Percentiles rank a stretch among this genome's conserved stretches.
phyloP scores from a whole-genome alignment of 2,113 vertebrate genomes.

The Nettapus auritus region DNA sequence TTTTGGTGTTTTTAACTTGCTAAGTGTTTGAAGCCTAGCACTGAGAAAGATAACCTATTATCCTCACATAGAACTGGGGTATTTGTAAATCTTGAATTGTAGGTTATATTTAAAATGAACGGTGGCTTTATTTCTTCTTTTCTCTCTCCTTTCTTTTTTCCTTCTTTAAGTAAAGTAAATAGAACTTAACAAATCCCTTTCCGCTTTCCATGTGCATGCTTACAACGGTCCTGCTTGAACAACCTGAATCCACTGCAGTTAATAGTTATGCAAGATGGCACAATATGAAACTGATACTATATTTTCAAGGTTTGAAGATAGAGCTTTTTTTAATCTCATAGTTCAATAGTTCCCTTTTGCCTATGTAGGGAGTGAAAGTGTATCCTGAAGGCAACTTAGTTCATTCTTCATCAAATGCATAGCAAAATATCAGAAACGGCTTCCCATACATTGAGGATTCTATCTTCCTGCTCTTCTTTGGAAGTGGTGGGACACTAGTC shows the following conservation, averaged over 20 bases:
- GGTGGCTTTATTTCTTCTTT: background rate
- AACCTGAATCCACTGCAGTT: background rate
- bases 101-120: background rate
- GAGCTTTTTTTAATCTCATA: background rate
- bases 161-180: background rate
- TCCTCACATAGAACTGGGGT: background rate
- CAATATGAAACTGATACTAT: background rate
- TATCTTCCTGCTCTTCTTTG: background rate
- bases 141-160: background rate
- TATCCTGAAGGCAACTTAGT: background rate
- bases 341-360: background rate
- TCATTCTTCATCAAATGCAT: background rate
- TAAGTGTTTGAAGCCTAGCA: background rate
- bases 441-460: background rate
- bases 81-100: background rate
- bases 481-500: background rate
- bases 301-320: background rate
- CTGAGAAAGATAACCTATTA: background rate
- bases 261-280: background rate
- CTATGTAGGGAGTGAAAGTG: background rate
- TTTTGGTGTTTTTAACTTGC: background rate
- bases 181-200: background rate
- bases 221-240: background rate
- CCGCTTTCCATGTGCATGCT: background rate
- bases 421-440: background rate